Evolutionary conservation across 2,113 vertebrate species (phyloP).

Genomic region (Lophius piscatorius): DNA sequence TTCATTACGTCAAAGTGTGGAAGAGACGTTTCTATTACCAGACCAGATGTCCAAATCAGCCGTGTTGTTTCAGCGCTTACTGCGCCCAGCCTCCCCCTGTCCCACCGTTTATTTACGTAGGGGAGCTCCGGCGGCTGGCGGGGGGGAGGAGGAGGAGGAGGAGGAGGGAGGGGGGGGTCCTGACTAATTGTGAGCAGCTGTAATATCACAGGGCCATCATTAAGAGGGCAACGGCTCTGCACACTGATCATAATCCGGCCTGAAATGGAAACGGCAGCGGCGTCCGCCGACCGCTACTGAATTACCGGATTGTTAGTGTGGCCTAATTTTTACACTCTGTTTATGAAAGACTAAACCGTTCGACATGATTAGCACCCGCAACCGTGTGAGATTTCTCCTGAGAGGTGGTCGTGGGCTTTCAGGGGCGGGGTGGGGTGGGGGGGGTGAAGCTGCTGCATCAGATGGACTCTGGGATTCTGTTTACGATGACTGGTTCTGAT

Average conservation of each 20-base stretch:
- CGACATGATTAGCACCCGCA: slow-evolving; percentile 78
- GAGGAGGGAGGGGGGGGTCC: slow-evolving; percentile 63
- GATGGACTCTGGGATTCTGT: background rate
- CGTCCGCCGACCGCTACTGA: slow-evolving; percentile 63
- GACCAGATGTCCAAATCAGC: slow-evolving; percentile 78
- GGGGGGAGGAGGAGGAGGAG: no score
- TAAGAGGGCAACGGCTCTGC: slow-evolving; percentile 70
- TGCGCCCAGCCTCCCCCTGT: slow-evolving; percentile 71
- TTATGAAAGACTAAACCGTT: slow-evolving; percentile 74
- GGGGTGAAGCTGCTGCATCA: slow-evolving; percentile 7
- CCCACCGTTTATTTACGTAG: slow-evolving; percentile 77
- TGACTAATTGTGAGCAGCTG: slow-evolving; percentile 81
- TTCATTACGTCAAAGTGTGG: slow-evolving; percentile 72
- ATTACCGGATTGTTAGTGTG: slow-evolving; percentile 72
- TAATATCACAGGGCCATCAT: slow-evolving; percentile 73
- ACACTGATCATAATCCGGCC: slow-evolving; percentile 65
- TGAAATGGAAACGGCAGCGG: slow-evolving; percentile 61
- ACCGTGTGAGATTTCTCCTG: slow-evolving; percentile 64
- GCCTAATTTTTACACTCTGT: slow-evolving; percentile 74
- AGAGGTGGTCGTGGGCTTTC: slow-evolving; percentile 15
- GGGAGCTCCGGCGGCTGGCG: slow-evolving; percentile 63
- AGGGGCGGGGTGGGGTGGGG: background rate
- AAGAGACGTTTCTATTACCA: slow-evolving; percentile 70
- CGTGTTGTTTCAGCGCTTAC: slow-evolving; percentile 76
- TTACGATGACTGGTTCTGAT: background rate